Evolutionary conservation across 1,140 invertebrate species (phyloP).

Genomic region (Trypoxylus dichotomus): DNA sequence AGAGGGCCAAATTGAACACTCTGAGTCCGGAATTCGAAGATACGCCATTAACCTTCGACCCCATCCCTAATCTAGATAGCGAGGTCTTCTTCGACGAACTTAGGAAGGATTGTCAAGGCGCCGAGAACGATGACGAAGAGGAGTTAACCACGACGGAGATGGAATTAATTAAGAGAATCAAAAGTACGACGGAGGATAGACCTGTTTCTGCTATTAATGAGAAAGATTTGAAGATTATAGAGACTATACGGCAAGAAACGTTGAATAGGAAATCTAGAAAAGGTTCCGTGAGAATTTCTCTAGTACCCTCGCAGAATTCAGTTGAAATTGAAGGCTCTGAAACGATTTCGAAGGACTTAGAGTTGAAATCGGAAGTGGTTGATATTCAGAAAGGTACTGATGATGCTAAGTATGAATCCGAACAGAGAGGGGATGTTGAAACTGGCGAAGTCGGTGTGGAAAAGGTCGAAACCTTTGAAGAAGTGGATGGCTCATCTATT

Average conservation of each 20-base stretch:
- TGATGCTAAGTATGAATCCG: neutral
- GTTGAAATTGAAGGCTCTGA: too few relatives aligned
- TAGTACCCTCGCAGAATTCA: too few relatives aligned
- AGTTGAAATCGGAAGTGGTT: too few relatives aligned
- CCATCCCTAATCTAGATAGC: neutral
- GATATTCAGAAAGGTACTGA: neutral
- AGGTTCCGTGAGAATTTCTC: neutral
- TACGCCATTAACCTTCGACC: neutral
- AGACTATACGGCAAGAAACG: neutral
- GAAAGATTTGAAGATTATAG: slow-evolving; percentile 29
- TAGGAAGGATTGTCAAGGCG: neutral
- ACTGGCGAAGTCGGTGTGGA: neutral
- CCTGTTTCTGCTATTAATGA: slow-evolving; percentile 30
- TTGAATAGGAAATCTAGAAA: neutral
- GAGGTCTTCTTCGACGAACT: neutral
- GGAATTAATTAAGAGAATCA: neutral
- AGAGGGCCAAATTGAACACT: slow-evolving; percentile 13
- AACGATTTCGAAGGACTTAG: too few relatives aligned
- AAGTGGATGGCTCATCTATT: too few relatives aligned
- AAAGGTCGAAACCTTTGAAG: too few relatives aligned
- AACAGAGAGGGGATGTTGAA: neutral
- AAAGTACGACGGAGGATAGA: neutral
- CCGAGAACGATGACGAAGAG: neutral
- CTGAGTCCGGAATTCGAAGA: slow-evolving; percentile 1
- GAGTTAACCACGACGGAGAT: neutral